phyloP scores from a whole-genome alignment of 2,113 vertebrate genomes.

The Madoqua kirkii region DNA sequence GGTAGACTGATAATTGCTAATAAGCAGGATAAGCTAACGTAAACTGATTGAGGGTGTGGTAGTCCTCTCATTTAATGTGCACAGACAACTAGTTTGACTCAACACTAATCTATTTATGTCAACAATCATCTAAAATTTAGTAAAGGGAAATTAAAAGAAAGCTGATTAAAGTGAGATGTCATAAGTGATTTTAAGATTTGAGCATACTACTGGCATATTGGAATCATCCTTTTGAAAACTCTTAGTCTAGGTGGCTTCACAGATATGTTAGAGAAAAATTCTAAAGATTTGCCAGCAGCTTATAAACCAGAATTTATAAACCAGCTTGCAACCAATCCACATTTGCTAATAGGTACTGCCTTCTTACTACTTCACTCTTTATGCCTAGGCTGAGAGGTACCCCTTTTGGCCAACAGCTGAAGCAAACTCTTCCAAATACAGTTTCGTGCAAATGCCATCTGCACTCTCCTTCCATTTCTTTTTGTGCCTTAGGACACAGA shows the following conservation, averaged over 20 bases:
- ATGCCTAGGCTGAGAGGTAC: neutral
- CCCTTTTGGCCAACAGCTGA: neutral
- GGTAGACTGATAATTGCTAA: neutral
- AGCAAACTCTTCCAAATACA: neutral
- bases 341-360: neutral
- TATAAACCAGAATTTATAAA: neutral
- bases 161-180: neutral
- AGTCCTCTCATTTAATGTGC: neutral
- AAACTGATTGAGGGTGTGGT: neutral
- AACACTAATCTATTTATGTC: neutral
- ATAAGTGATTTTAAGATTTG: neutral
- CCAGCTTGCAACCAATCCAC: neutral
- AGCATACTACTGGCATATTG: neutral
- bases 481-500: neutral
- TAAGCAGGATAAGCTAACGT: neutral
- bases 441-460: neutral
- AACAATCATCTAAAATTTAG: neutral
- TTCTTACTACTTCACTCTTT: neutral
- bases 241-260: neutral
- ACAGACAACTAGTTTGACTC: neutral
- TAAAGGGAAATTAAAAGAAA: neutral
- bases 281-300: neutral
- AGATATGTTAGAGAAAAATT: neutral
- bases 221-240: neutral
- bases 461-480: accelerated